Base-by-base conservation (phyloP, 2,113 vertebrate genomes). In the Dipodomys spectabilis region DNA sequence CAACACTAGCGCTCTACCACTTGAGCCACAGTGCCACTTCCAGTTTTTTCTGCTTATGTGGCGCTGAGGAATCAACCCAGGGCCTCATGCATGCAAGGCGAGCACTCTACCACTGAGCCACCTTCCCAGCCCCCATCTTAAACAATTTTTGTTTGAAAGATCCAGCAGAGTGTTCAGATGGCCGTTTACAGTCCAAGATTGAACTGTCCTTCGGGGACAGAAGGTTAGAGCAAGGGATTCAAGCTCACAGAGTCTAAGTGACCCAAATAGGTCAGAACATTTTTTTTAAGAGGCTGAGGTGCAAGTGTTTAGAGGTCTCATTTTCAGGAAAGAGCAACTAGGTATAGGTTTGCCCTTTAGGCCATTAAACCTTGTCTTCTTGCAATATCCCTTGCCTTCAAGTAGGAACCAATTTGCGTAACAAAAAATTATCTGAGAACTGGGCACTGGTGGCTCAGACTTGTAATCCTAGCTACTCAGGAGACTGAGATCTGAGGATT, bases 241-340 rank as follows among this genome's bases (percentile, higher is more conserved):
- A 32, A 78, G 74, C 11, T 78, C 74, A n/a, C 22, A 32, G 81
- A 86, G 92, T 81, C 69, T 92, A 82, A 74, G 69, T 81, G 68
- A 62, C 91, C 87, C 45, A 89, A 23, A 89, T 57, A 87, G 81
- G n/a, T 30, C 39, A 28, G 32, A 57, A 57, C 32, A 57, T 22
- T 32, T 30, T 91, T 49, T 68, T 78, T n/a, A 68, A 82, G 45
- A 90, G 57, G 57, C 73, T 62, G 23, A 74, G 18, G 64, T 69
- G 49, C 87, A 71, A 12, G 32, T 74, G 20, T 25, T 16, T 49
- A 64, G 32, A 83, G 11, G 72, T 16, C 64, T 84, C 27, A 11
- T 44, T 44, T 88, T 72, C 62, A 22, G 30, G 62, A 74, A 83
- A 65, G 35, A 62, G 60, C 44, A 75, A 7, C 18, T 84, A 57